Evolutionary conservation across 2,113 vertebrate species (phyloP).

Genomic region (Melanerpes aurifrons): DNA sequence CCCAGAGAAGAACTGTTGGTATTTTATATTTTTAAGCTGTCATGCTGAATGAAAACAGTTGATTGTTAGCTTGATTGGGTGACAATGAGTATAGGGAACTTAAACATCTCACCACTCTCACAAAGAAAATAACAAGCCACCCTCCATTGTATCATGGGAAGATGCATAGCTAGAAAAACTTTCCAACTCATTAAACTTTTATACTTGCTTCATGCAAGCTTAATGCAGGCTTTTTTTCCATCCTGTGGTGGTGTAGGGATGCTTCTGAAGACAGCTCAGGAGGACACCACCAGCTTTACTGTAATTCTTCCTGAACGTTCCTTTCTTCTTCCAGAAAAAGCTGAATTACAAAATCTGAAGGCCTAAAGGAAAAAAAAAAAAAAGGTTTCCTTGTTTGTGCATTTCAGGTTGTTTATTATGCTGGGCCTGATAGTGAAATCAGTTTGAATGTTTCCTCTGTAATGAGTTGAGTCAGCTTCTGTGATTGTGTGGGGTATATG

Average conservation of each 20-base stretch:
- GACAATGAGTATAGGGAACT: conserved; percentile 62
- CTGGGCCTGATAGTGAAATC: not conserved
- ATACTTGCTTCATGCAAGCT: conserved; percentile 58
- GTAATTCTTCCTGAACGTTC: not conserved
- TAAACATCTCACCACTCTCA: conserved; percentile 65
- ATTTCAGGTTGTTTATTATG: conserved; percentile 39
- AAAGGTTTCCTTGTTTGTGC: conserved; percentile 43
- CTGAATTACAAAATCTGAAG: conserved; percentile 13
- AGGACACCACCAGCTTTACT: not conserved
- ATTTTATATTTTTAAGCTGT: conserved; percentile 60
- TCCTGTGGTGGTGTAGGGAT: not conserved
- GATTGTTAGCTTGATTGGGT: conserved; percentile 56
- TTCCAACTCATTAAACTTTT: conserved; percentile 65
- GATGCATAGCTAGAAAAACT: conserved; percentile 58
- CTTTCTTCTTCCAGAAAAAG: not conserved
- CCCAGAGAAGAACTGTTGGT: conserved; percentile 56
- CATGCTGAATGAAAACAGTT: conserved; percentile 56
- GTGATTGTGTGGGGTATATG: not conserved
- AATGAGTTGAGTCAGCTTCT: conserved; percentile 59
- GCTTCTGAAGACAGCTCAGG: not conserved
- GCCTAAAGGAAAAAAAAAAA: not conserved
- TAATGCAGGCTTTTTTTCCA: conserved; percentile 54
- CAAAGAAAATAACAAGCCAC: conserved; percentile 1
- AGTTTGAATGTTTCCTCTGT: conserved; percentile 5
- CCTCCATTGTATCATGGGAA: conserved; percentile 63